phyloP scores from a whole-genome alignment of 2,113 vertebrate species.

The Spizaetus ornatus region DNA sequence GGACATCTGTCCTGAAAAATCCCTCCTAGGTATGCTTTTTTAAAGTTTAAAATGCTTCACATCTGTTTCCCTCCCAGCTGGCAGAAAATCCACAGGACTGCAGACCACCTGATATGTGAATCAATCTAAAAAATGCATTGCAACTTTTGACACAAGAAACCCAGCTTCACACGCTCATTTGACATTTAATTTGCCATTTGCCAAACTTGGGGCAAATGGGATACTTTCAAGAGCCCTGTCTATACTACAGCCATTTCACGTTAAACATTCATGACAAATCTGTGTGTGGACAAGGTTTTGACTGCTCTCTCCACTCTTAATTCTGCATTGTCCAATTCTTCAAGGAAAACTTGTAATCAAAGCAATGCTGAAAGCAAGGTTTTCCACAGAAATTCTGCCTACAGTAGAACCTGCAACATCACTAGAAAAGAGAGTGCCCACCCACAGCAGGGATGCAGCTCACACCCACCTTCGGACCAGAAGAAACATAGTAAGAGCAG shows the following conservation, averaged over 20 bases:
- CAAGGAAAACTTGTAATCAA: background rate
- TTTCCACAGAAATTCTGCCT: background rate
- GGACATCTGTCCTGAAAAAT: background rate
- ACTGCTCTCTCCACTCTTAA: background rate
- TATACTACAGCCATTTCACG: background rate
- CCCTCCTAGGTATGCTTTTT: background rate
- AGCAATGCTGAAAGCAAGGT: background rate
- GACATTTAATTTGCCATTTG: background rate
- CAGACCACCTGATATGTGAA: background rate
- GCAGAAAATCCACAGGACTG: background rate
- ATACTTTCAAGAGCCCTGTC: background rate
- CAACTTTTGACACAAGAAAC: background rate
- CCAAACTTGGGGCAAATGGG: background rate
- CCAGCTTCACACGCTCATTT: background rate
- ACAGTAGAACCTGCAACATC: fast-evolving
- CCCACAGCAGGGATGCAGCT: fast-evolving
- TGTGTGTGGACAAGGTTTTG: background rate
- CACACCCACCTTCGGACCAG: background rate
- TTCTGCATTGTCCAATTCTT: background rate
- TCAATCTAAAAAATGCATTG: background rate
- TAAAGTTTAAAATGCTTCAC: background rate
- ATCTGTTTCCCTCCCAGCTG: background rate
- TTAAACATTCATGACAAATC: background rate
- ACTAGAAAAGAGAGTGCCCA: too few species aligned
- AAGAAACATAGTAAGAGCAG: fast-evolving